Base-by-base conservation (phyloP, 2,888 invertebrate species). In the Coelinius sp. region DNA sequence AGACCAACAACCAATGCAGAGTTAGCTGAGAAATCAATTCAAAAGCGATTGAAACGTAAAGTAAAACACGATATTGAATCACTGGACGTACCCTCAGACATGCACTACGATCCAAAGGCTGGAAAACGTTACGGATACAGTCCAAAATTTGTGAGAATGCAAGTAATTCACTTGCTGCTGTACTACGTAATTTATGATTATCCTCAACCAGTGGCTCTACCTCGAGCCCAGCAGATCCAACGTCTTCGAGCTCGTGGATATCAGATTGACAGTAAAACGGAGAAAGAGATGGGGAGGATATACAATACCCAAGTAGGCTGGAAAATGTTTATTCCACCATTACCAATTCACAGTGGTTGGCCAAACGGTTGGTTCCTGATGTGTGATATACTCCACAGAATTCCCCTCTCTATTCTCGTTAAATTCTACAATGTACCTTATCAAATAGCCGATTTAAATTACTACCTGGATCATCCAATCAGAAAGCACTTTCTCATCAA, bases 301-400 rank as follows among this genome's bases (percentile, higher is more conserved):
- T 92, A 91, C 71, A 89, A 86, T 41, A 88, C 88, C 2, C 89
- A 90, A 65, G 86, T 92, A 4, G 89, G 88, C 77, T 94, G 94
- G 93, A 92, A 91, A 83, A 93, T 92, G 87, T 94, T 94, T 82
- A 88, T 95, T 12, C 91, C 93, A 0, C 93, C 94, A 0, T 81
- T 94, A 53, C 92, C 92, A 0, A 80, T 84, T 53, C 91, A 93
- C 79, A 80, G 77, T 75, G 89, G 90, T 90, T 93, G 91, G 88
- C 89, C 89, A 0, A 46, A 82, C 6, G 94, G 94, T 8, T 95
- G 95, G 94, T 89, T 91, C 27, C 88, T 93, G 65, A 88, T 94
- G 74, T 91, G 92, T 76, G 95, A 95, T 82, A 85, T 93, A 1
- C 86, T 94, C 5, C 88, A 93, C 3, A 89, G 93, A 0, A 88